These are phyloP conservation scores for Sinosuthora webbiana DNA, from an alignment of 2,113 vertebrate species.

Conservation along the genomic window DNA sequence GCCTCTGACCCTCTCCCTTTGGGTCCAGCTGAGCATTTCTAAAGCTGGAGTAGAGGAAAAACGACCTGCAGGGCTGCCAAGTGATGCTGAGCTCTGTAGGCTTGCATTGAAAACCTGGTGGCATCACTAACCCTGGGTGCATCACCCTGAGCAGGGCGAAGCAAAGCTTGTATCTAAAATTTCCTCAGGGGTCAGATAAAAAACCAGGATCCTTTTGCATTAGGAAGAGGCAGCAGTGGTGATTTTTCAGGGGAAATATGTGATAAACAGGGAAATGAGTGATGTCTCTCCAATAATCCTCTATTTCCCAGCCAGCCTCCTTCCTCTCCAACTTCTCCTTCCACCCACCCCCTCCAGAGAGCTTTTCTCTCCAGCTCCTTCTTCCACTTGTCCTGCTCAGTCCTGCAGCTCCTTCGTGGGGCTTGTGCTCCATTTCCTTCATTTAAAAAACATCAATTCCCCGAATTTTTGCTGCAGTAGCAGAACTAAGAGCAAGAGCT, in stretches of 20 bases:
- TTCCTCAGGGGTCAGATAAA: neutral
- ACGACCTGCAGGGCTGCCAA: neutral
- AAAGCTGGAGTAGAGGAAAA: neutral
- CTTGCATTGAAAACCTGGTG: neutral
- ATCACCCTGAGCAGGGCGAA: neutral
- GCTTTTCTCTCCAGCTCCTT: neutral
- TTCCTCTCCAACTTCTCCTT: neutral
- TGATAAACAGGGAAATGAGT: neutral
- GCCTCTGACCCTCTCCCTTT: neutral
- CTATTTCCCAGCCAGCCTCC: neutral
- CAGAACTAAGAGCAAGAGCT: slow-evolving; percentile 37
- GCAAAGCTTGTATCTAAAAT: neutral
- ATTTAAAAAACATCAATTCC: neutral
- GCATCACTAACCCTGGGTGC: neutral
- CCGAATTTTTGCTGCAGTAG: neutral
- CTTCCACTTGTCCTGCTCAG: neutral
- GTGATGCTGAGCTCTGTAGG: neutral
- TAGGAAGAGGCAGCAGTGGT: neutral
- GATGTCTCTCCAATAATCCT: neutral
- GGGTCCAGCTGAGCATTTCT: neutral
- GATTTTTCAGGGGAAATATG: neutral
- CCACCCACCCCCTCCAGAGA: neutral
- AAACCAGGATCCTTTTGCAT: neutral
- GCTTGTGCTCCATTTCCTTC: neutral
- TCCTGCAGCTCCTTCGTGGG: rapidly evolving